phyloP scores from a whole-genome alignment of 2,888 invertebrate species.

The Heliconius hortense region DNA sequence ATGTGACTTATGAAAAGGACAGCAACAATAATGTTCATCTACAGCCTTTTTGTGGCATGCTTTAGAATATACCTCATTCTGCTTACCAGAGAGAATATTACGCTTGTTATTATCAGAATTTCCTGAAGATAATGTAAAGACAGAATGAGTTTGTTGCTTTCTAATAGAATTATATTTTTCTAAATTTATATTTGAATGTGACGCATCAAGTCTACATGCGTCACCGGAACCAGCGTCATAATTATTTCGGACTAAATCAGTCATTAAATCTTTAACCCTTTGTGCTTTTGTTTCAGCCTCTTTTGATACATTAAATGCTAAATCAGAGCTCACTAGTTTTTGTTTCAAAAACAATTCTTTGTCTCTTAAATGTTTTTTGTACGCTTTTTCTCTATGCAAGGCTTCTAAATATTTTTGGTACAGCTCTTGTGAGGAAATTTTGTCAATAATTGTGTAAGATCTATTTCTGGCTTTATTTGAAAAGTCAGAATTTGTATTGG shows the following conservation, averaged over 20 bases:
- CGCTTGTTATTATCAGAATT: conserved; percentile 58
- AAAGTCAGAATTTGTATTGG: conserved; percentile 66
- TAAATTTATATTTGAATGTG: conserved; percentile 52
- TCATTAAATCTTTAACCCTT: conserved; percentile 66
- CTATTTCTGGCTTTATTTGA: conserved; percentile 63
- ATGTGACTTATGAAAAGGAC: conserved; percentile 54
- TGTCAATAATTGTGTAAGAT: conserved; percentile 58
- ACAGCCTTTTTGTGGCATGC: conserved; percentile 52
- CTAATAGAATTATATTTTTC: conserved; percentile 49
- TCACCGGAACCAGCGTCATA: conserved; percentile 76
- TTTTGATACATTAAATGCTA: conserved; percentile 52
- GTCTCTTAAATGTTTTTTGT: conserved; percentile 68
- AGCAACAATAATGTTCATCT: conserved; percentile 59
- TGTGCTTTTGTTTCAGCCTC: conserved; percentile 52
- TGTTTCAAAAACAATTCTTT: conserved; percentile 72
- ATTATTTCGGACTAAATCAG: conserved; percentile 73
- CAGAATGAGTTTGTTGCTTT: conserved; percentile 70
- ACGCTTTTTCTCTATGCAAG: conserved; percentile 64
- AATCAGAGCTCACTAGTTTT: conserved; percentile 65
- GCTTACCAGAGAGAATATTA: conserved; percentile 56
- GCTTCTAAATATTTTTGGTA: conserved; percentile 72
- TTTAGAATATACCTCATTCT: conserved; percentile 53
- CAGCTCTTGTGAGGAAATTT: conserved; percentile 70
- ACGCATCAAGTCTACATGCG: conserved; percentile 71
- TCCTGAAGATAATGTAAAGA: conserved; percentile 72